Evolutionary conservation across 2,113 vertebrate genomes (phyloP).

Genomic region (Phocoena sinus): DNA sequence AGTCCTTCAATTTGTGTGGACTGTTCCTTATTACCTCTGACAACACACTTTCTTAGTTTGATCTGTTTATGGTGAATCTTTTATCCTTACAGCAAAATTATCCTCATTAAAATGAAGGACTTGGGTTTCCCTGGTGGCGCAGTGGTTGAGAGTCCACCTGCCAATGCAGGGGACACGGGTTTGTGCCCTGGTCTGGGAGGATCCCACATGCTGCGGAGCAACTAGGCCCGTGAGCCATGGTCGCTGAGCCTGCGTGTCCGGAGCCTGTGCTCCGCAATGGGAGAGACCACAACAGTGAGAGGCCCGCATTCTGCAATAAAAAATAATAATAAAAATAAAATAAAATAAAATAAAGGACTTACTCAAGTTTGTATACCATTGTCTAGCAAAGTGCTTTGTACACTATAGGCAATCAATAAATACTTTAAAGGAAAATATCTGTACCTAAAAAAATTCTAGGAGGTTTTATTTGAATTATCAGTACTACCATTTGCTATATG

Average conservation of each 20-base stretch:
- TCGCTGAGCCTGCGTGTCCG: no score
- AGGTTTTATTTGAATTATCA: constrained; percentile 17
- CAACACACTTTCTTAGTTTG: neutral
- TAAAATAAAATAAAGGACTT: neutral
- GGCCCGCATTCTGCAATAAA: no score
- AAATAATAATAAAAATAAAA: no score
- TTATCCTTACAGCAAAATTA: neutral
- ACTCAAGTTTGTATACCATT: neutral
- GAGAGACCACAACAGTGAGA: no score
- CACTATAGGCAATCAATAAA: neutral
- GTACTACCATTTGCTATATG: neutral
- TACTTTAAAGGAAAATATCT: neutral
- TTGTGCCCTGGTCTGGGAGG: no score
- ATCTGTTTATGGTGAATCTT: neutral
- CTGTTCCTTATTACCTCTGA: neutral
- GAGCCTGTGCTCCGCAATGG: no score
- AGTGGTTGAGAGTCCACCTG: no score
- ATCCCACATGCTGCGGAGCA: no score
- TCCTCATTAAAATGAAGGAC: neutral
- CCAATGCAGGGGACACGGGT: no score
- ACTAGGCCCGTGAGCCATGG: no score
- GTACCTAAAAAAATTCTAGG: neutral
- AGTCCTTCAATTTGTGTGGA: neutral
- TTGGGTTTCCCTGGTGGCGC: neutral
- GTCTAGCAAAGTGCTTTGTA: neutral